Evolutionary conservation across 2,888 invertebrate species (phyloP).

Genomic region (Dynastes hyllus): DNA sequence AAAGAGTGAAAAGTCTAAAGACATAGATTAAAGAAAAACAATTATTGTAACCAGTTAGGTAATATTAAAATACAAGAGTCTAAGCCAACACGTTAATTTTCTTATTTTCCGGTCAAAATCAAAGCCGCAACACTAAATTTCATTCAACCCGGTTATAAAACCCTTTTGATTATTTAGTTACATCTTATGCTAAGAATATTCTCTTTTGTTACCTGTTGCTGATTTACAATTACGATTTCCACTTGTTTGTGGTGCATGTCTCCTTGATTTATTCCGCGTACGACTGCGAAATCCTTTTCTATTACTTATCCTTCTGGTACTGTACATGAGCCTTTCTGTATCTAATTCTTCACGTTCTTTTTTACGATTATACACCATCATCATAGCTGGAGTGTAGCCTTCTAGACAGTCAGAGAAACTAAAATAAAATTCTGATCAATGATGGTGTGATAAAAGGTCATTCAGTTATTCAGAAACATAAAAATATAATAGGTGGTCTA

Average conservation of each 20-base stretch:
- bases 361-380: conserved; percentile 69
- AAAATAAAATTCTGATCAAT: conserved; percentile 17
- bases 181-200: not conserved
- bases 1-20: too few species aligned
- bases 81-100: too few species aligned
- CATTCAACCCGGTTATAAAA: too few species aligned
- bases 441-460: too few species aligned
- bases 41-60: too few species aligned
- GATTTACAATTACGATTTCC: conserved; percentile 7
- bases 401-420: conserved; percentile 61
- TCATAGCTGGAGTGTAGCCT: conserved; percentile 76
- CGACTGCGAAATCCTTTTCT: conserved; percentile 15
- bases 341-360: conserved; percentile 64
- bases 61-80: too few species aligned
- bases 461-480: too few species aligned
- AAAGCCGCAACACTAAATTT: too few species aligned
- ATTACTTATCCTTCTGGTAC: conserved; percentile 14
- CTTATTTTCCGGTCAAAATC: too few species aligned
- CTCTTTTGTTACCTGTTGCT: conserved; percentile 19
- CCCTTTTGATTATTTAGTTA: too few species aligned
- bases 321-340: conserved; percentile 35
- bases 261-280: conserved; percentile 7
- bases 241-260: not conserved
- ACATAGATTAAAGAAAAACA: too few species aligned
- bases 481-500: too few species aligned